Base-by-base conservation (phyloP, 64 coral and sea anemone genomes). In the Hydrozoanthus tunicans region DNA sequence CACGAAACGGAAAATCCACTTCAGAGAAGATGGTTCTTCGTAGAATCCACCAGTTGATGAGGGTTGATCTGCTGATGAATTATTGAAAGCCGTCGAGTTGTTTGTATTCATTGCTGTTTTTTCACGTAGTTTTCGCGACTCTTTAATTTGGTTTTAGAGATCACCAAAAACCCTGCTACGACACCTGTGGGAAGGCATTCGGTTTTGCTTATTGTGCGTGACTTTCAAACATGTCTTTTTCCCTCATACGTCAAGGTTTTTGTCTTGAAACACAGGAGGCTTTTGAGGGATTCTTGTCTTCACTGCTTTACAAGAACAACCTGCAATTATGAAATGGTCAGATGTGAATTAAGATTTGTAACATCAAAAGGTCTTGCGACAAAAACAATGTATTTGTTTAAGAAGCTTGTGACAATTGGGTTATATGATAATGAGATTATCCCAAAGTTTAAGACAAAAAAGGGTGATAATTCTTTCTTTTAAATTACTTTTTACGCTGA, bases 1-100 rank as follows among this genome's bases (percentile, higher is more conserved):
- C 8, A 91, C 88, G 57, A 97, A 66, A 6, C 95, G 95, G 77
- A 97, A 84, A 55, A 57, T 94, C 95, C 95, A 97, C n/a, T 77
- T 89, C 59, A 91, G 58, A 12, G 27, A 90, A 0, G 53, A 13
- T 3, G 90, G 90, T 70, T 79, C 91, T 25, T 75, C 53, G 14
- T 88, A 88, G 24, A 43, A 59, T 4, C 9, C 82, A 20, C 6
- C 53, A 55, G 26, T 71, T 58, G 57, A 58, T 13, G 58, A 56
- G 17, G 56, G 56, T 3, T 26, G 53, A 9, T 85, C 69, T 56
- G 11, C 10, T 58, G 79, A 61, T 26, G 24, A 81, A 58, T 81
- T 81, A 10, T n/a, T 60, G 25, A 51, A 69, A 73, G 24, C 15
- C 5, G 84, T 59, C 1, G 70, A 74, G 53, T 88, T 88, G 54